Conservation (phyloP, 1,140 invertebrate species). For the Pogonomyrmex barbatus region DNA sequence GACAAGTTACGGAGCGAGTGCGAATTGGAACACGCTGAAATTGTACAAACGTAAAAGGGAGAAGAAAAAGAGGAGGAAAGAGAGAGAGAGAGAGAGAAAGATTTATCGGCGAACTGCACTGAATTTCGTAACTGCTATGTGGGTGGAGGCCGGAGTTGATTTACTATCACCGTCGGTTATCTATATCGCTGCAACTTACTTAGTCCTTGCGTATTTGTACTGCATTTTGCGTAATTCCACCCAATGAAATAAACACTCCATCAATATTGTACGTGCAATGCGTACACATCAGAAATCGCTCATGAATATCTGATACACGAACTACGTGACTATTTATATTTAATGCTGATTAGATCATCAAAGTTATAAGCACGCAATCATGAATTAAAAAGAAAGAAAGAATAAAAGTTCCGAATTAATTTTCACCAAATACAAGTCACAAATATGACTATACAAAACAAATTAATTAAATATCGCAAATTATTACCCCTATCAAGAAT, state of each 20-base stretch:
- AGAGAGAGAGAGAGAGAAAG: conserved; percentile 26
- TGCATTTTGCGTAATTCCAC: conserved; percentile 23
- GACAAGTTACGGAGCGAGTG: conserved; percentile 42
- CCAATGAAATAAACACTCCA: conserved; percentile 14
- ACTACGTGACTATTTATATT: neutral
- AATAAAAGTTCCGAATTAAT: neutral
- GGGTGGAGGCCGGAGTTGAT: conserved; percentile 51
- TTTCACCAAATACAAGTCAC: neutral
- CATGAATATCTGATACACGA: neutral
- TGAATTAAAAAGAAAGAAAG: neutral
- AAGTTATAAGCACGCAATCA: neutral
- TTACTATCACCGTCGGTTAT: conserved; percentile 47
- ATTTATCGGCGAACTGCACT: conserved; percentile 45
- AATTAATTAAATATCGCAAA: neutral
- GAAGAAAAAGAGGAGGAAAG: neutral
- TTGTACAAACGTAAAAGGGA: conserved; percentile 16
- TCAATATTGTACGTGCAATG: conserved; percentile 18
- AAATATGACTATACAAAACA: neutral
- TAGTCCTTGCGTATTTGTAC: conserved; percentile 48
- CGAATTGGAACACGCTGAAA: neutral
- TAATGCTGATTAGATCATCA: neutral
- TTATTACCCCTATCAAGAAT: neutral
- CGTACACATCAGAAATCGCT: neutral
- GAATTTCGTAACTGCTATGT: conserved; percentile 58
- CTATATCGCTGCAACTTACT: conserved; percentile 49